Evolutionary conservation across 1,140 invertebrate genomes (phyloP), one percentile per base, ranked within the genome.

Genomic region (Zaprionus nigranus): DNA sequence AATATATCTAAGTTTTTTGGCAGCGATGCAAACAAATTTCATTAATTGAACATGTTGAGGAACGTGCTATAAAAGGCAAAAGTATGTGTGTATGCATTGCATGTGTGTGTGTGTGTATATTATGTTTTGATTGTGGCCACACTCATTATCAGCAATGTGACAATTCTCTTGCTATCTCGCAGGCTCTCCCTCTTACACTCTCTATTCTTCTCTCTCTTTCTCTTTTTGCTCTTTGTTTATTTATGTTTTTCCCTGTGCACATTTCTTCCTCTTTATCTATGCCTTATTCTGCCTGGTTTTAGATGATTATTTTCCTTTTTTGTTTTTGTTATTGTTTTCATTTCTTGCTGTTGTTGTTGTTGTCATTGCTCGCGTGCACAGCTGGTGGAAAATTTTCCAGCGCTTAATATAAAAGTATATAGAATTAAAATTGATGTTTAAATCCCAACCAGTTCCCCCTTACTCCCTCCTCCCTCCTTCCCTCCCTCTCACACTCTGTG

Each of bases 321-420:
- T 69, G 40, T 46, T 43, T 49, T 46, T 5, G 28, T 17, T 46
- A 51, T 67, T 58, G 28, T 57, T 65, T 49, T 17, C 53, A 60
- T 22, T 74, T 43, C 60, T n/a, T n/a, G n/a, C n/a, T n/a, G n/a
- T n/a, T 30, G 49, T 64, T 71, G 57, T 67, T 63, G 57, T 78
- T 28, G 9, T 66, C 11, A 4, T 78, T 40, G 68, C 60, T 87
- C 62, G 79, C 84, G 74, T 85, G 81, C 74, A 64, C 57, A 65
- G 66, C 78, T 90, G 58, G 69, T 90, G 85, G 85, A 88, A 88
- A 88, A 88, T 88, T 88, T 88, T 85, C 85, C 81, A 88, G 70
- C 75, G 66, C 77, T 82, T 75, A 68, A 70, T 78, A 82, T 24
- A 69, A 75, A 70, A 86, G 79, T 87, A 69, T 78, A 88, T 87